Conservation (phyloP, 1,140 invertebrate species). For the Muscidifurax raptorellus region DNA sequence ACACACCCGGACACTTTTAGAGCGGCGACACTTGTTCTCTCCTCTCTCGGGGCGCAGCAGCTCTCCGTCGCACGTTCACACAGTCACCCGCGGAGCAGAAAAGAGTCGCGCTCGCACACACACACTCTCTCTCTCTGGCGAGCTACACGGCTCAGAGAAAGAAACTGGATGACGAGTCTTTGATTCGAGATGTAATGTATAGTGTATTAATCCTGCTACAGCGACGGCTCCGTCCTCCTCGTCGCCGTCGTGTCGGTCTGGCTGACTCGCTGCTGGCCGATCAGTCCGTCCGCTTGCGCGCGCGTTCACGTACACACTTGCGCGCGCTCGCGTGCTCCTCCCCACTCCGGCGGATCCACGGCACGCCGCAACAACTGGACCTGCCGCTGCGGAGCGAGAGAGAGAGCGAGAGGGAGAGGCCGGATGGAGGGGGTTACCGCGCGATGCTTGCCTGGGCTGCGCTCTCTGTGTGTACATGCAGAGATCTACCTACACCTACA, state of each 20-base stretch:
- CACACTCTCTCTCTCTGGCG: too few species aligned
- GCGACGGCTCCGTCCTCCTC: not conserved
- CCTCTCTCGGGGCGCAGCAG: not conserved
- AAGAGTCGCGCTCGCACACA: too few species aligned
- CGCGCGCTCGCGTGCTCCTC: constrained; percentile 12
- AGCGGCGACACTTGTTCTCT: not conserved
- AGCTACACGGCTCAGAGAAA: too few species aligned
- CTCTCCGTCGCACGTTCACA: not conserved
- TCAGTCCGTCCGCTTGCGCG: constrained; percentile 40
- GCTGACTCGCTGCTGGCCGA: constrained; percentile 26
- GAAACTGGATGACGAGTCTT: too few species aligned
- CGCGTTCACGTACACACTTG: constrained; percentile 50
- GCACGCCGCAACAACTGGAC: constrained; percentile 14
- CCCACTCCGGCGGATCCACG: not conserved
- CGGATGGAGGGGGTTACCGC: not conserved
- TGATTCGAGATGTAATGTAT: too few species aligned
- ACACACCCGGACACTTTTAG: not conserved
- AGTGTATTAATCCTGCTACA: too few species aligned
- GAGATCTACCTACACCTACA: not conserved
- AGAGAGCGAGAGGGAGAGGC: constrained; percentile 9
- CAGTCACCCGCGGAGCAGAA: not conserved
- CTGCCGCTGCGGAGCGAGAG: constrained; percentile 14
- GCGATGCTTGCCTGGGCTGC: not conserved
- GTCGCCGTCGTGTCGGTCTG: not conserved
- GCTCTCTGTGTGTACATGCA: not conserved